Evolutionary conservation across 2,888 invertebrate genomes (phyloP), one percentile per base, ranked within the genome.

Genomic region (Eilema sororculum): DNA sequence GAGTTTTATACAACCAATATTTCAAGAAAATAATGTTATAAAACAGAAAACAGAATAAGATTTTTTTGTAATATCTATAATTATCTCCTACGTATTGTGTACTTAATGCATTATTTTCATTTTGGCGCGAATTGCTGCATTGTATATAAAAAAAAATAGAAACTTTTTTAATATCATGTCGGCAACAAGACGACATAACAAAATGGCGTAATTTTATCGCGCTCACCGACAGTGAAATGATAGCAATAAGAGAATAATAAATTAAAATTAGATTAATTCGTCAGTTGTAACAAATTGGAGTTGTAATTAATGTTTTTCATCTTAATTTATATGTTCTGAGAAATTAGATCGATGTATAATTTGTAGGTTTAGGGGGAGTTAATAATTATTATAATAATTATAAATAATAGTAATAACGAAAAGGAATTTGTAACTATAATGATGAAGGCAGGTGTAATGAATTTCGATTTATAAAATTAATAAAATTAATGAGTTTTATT

Each of bases 401-500:
- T 92, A 93, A 92, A 92, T 92, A 90, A 88, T 90, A 89, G 85
- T 76, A 77, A 86, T 91, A 92, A 90, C 87, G 89, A 90, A 87
- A 93, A 92, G 94, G 95, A 94, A 95, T 95, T 95, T 95, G 95
- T 95, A 95, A 95, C 87, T 93, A 94, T 93, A 91, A 89, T 84
- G 90, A 90, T 69, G 90, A 87, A 86, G 88, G 86, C 88, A 89
- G 92, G 90, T 94, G 93, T 94, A 93, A 93, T 94, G 92, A 94
- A 93, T 93, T 95, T 94, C 94, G 89, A 95, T 95, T 95, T 95
- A 94, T 94, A 94, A 94, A 94, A 93, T 92, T 92, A 94, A 94
- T 95, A 95, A 95, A 94, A 94, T 93, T 94, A 91, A 94, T 90
- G 94, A 94, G 94, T 95, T 95, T 94, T 91, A 93, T 77, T 77